phyloP scores from a whole-genome alignment of 2,113 vertebrate genomes.

The Mus spicilegus region DNA sequence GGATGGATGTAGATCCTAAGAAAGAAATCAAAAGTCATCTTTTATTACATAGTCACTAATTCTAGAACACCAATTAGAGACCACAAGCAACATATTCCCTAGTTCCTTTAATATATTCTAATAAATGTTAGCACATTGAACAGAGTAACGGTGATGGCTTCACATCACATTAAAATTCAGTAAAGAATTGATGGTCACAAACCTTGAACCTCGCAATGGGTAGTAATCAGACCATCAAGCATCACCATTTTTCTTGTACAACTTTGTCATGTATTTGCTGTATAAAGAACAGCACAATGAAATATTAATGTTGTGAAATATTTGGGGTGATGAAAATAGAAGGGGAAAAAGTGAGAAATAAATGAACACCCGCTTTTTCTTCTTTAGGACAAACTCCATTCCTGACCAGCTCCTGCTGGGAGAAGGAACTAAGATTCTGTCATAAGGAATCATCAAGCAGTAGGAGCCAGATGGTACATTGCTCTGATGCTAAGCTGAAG shows the following conservation, averaged over 20 bases:
- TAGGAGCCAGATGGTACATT: background rate
- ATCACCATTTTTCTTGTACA: background rate
- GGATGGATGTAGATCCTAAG: background rate
- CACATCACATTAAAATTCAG: background rate
- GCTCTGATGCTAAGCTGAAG: slow-evolving; percentile 34
- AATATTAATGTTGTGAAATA: slow-evolving; percentile 66
- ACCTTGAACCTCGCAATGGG: background rate
- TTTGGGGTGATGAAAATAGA: background rate
- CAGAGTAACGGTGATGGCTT: background rate
- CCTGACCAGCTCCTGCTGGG: slow-evolving; percentile 9
- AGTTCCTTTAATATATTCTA: background rate
- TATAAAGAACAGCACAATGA: background rate
- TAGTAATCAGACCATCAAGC: background rate
- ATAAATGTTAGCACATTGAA: background rate
- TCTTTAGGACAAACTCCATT: background rate
- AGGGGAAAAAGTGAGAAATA: slow-evolving; percentile 10
- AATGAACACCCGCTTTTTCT: background rate
- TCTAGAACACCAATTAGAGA: background rate
- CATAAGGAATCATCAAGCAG: background rate
- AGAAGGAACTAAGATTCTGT: background rate
- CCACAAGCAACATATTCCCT: background rate
- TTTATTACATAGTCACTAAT: background rate
- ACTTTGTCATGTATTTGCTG: background rate
- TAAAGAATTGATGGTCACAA: slow-evolving; percentile 33
- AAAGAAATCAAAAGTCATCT: background rate